Evolutionary conservation across 1,140 invertebrate genomes (phyloP), one percentile per base, ranked within the genome.

Genomic region (Apis laboriosa): DNA sequence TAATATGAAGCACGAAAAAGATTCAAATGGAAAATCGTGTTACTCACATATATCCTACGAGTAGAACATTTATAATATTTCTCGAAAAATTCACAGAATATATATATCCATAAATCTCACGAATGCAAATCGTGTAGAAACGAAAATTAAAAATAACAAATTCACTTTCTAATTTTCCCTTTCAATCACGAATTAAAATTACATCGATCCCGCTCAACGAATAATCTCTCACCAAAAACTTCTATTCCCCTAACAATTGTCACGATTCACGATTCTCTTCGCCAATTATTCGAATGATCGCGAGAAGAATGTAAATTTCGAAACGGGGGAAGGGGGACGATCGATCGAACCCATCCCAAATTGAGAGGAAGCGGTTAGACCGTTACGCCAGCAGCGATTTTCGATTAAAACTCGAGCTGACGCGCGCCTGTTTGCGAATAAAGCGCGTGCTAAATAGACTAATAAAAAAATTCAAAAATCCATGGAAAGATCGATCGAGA

Each of bases 381-480:
- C 56, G 58, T 75, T 51, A 75, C 56, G n/a, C 34, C 13, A 9
- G 15, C 5, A 49, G 34, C 1, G 63, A 34, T 34, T 67, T 77
- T 64, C 63, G 55, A 70, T 70, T 78, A 58, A 67, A 60, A 49
- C 34, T 34, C 58, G 43, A 58, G 21, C 72, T 43, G 34, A 74
- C 56, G 21, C 56, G 72, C 17, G 8, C 24, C 24, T 56, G 64
- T 68, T 58, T 12, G 1, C 64, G 63, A 34, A 58, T 55, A 19
- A 0, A 19, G 5, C 11, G 13, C 60, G n/a, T 2, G 34, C 12
- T 51, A 43, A n/a, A 28, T 21, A 17, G 63, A 53, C 19, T 43
- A 21, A 73, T 21, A 19, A 24, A 34, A 7, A 5, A 11, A 12
- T 43, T 13, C 3, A 7, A n/a, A n/a, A n/a, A 19, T 0, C 2